Percentiles rank a stretch among this genome's conserved stretches.
Evolutionary conservation across 2,113 vertebrate genomes (phyloP).

Genomic region (Xiphophorus hellerii): DNA sequence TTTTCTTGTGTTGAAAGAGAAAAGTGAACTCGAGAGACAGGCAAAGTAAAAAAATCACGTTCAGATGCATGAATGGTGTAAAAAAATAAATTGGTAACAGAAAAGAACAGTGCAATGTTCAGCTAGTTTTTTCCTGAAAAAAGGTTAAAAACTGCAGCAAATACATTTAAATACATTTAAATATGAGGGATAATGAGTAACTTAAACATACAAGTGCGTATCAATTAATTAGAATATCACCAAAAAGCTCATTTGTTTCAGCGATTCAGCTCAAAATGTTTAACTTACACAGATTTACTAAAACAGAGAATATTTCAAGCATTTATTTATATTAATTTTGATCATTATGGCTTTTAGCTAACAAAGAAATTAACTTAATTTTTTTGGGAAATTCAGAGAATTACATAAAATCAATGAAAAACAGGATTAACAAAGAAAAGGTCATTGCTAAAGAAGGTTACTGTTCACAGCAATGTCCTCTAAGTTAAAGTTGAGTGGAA

Average conservation of each 20-base stretch:
- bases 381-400: not conserved
- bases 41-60: constrained; percentile 42
- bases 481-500: no score
- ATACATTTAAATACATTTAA: constrained; percentile 25
- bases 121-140: constrained; percentile 47
- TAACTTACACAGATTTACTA: not conserved
- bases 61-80: constrained; percentile 46
- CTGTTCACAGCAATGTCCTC: no score
- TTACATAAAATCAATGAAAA: not conserved
- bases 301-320: not conserved
- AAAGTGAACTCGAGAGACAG: constrained; percentile 60
- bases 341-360: not conserved
- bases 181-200: constrained; percentile 54
- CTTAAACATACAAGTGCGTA: constrained; percentile 33
- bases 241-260: not conserved
- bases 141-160: constrained; percentile 8
- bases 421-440: not conserved
- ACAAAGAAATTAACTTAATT: not conserved
- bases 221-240: not conserved
- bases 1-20: constrained; percentile 35
- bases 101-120: constrained; percentile 32
- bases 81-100: constrained; percentile 14
- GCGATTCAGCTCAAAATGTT: not conserved
- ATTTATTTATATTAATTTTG: not conserved
- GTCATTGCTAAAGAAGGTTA: not conserved